Evolutionary conservation across 2,888 invertebrate genomes (phyloP), one percentile per base, ranked within the genome.

Genomic region (Ennomos fuscantarius): DNA sequence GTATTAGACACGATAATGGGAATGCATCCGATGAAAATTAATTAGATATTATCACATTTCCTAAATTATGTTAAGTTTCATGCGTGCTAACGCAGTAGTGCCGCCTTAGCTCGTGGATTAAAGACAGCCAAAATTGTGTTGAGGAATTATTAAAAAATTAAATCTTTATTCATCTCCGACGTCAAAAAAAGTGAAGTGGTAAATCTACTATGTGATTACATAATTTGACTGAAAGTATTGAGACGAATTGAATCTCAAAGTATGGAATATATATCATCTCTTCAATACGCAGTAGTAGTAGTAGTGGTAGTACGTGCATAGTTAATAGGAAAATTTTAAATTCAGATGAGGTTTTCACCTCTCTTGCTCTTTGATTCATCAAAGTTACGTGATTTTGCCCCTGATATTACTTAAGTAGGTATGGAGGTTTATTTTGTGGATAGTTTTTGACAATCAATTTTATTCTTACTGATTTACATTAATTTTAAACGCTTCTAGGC

Each of bases 41-140:
- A 42, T 24, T 24, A 32, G n/a, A 32, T 11, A 3, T 8, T 24
- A 41, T 42, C 11, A 32, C 11, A 11, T 9, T 9, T 36, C 9
- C 9, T 31, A 24, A 15, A 24, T 13, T 10, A 12, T 35, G 33
- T 44, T 57, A 52, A 57, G 47, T 57, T 0, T 34, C 52, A 52
- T 57, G 52, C 52, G 57, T 52, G 56, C 46, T 37, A 10, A 52
- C 57, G 47, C 57, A 52, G 12, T 43, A 35, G 12, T 24, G 47
- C 52, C 43, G 47, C 45, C 33, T 31, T 9, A 46, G 49, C 49
- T 45, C 15, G 52, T 57, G 47, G n/a, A 52, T 52, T 43, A 57
- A 31, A 51, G 32, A 39, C 37, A 45, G 40, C 40, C 33, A 49
- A 49, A 9, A 9, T 39, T 9, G 1, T 42, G 10, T 35, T 37